phyloP scores from a whole-genome alignment of 2,888 invertebrate genomes.

The Euplexia lucipara region DNA sequence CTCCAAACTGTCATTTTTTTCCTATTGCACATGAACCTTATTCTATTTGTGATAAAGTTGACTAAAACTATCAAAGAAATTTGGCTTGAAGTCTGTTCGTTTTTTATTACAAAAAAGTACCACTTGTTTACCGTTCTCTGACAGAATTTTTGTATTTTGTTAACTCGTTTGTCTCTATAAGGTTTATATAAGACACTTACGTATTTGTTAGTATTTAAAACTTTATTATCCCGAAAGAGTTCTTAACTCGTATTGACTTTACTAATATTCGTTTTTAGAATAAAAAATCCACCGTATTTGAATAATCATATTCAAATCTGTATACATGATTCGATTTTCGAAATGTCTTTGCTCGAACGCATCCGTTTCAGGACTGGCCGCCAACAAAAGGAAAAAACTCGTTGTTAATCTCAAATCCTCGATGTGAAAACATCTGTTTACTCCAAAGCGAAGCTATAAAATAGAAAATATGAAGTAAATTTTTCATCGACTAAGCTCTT shows the following conservation, averaged over 20 bases:
- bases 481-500: conserved; percentile 56
- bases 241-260: conserved; percentile 8
- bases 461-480: conserved; percentile 59
- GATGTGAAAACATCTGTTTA: conserved; percentile 62
- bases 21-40: too few species aligned
- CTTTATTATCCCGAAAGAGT: neutral
- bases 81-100: too few species aligned
- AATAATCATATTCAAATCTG: conserved; percentile 55
- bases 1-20: too few species aligned
- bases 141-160: neutral
- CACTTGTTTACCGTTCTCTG: too few species aligned
- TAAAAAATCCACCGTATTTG: conserved; percentile 42
- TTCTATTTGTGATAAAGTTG: too few species aligned
- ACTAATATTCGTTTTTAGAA: conserved; percentile 26
- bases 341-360: conserved; percentile 51
- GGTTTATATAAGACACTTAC: neutral
- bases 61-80: too few species aligned
- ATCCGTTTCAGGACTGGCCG: conserved; percentile 44
- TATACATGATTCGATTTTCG: conserved; percentile 52
- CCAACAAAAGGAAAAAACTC: conserved; percentile 66
- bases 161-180: neutral
- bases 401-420: conserved; percentile 69
- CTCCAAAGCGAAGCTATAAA: conserved; percentile 53
- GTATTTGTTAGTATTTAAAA: neutral
- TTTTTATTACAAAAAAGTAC: too few species aligned